Evolutionary conservation across 2,797 vertebrate species (phyloP).

Genomic region (Dipus sagitta): DNA sequence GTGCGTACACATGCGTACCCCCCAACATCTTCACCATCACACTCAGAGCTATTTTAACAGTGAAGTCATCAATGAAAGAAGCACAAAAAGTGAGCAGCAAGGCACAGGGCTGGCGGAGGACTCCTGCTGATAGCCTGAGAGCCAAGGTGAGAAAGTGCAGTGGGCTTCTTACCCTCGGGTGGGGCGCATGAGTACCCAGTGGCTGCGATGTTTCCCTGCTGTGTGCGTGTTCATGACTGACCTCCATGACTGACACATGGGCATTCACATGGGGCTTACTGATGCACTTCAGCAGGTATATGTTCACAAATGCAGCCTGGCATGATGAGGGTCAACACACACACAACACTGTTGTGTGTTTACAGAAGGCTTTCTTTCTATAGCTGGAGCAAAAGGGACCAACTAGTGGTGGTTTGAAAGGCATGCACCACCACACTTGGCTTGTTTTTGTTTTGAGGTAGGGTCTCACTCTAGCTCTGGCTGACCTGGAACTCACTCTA

Average conservation of each 20-base stretch:
- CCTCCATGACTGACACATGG: not conserved
- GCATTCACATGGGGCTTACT: not conserved
- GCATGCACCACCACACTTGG: too few relatives aligned
- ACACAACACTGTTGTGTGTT: not conserved
- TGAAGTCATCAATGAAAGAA: too few relatives aligned
- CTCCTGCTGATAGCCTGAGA: not conserved
- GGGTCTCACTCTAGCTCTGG: too few relatives aligned
- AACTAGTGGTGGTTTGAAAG: too few relatives aligned
- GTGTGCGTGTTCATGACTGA: not conserved
- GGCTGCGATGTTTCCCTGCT: not conserved
- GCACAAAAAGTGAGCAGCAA: not conserved
- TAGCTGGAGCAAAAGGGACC: not conserved
- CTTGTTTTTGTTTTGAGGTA: too few relatives aligned
- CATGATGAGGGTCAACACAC: not conserved
- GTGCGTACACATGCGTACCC: too few relatives aligned
- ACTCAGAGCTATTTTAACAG: not conserved
- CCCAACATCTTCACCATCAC: too few relatives aligned
- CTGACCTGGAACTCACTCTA: too few relatives aligned
- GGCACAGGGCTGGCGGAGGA: not conserved
- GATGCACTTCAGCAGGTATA: not conserved
- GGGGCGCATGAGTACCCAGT: too few relatives aligned
- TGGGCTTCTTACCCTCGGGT: accelerated
- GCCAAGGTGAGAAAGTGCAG: not conserved
- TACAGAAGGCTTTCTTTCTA: not conserved
- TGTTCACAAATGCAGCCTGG: not conserved